These are phyloP conservation scores for Frankliniella fusca DNA, from an alignment of 2,888 invertebrate genomes.

Conservation along the genomic window DNA sequence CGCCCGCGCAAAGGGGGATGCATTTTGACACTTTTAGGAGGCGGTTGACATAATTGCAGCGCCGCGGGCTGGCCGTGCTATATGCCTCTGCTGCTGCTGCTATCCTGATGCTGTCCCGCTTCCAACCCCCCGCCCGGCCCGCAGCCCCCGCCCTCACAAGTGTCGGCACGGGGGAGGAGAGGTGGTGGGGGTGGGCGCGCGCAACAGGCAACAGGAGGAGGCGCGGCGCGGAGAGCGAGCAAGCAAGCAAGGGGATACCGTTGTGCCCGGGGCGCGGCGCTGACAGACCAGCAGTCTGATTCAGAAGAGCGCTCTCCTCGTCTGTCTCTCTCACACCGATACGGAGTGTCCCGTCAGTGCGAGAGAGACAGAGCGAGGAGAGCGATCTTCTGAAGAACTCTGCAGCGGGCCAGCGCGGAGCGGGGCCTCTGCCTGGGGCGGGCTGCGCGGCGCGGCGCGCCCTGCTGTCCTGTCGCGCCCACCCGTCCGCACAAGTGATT, in stretches of 20 bases:
- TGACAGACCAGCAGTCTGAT: conserved; percentile 1
- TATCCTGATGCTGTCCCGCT: no score
- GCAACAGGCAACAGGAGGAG: neutral
- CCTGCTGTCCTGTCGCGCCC: neutral
- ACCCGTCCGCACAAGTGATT: neutral
- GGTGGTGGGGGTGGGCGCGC: no score
- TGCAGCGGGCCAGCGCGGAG: no score
- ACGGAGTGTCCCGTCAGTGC: no score
- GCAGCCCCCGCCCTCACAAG: neutral
- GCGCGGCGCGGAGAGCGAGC: neutral
- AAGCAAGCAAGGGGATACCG: neutral
- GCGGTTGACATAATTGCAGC: conserved; percentile 8
- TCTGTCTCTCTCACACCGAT: no score
- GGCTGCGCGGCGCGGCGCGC: neutral
- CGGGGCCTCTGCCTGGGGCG: no score
- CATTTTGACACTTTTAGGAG: conserved; percentile 23
- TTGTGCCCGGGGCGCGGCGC: neutral
- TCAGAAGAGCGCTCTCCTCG: no score
- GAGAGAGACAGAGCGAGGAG: no score
- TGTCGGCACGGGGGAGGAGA: no score
- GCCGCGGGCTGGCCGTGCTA: neutral
- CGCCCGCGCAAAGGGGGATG: neutral
- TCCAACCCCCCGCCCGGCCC: no score
- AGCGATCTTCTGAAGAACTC: no score
- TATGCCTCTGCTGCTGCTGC: neutral